Evolutionary conservation across 2,113 vertebrate genomes (phyloP).

Genomic region (Odontesthes bonariensis): DNA sequence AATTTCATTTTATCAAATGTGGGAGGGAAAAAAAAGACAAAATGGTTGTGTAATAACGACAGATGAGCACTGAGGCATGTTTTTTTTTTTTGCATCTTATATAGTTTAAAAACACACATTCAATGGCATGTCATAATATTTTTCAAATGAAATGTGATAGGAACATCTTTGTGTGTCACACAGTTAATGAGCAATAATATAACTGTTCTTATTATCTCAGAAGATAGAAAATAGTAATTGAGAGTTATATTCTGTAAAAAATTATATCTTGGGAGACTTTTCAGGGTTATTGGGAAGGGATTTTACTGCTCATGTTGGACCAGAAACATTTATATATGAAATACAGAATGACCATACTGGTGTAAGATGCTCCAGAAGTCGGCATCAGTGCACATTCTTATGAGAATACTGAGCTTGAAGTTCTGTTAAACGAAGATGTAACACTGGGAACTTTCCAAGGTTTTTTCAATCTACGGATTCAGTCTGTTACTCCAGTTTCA

Average conservation of each 20-base stretch:
- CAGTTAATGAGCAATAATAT: slow-evolving; percentile 73
- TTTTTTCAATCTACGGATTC: slow-evolving; percentile 69
- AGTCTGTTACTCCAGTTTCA: slow-evolving; percentile 59
- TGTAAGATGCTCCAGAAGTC: slow-evolving; percentile 28
- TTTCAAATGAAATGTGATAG: slow-evolving; percentile 59
- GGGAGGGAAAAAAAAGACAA: slow-evolving; percentile 27
- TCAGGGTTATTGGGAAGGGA: slow-evolving; percentile 44
- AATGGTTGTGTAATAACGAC: neutral
- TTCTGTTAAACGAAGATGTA: slow-evolving; percentile 33
- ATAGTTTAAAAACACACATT: slow-evolving; percentile 72
- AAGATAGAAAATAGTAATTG: slow-evolving; percentile 83
- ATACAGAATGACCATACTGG: slow-evolving; percentile 50
- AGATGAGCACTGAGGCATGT: slow-evolving; percentile 53
- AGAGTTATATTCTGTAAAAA: slow-evolving; percentile 80
- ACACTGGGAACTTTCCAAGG: slow-evolving; percentile 46
- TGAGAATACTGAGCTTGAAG: slow-evolving; percentile 28
- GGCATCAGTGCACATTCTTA: slow-evolving; percentile 38
- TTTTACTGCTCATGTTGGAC: slow-evolving; percentile 44
- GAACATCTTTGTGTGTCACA: slow-evolving; percentile 58
- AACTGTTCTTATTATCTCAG: slow-evolving; percentile 74
- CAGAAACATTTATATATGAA: slow-evolving; percentile 52
- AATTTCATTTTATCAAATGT: slow-evolving; percentile 33
- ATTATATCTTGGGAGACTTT: slow-evolving; percentile 72
- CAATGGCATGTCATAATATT: slow-evolving; percentile 64
- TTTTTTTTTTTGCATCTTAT: slow-evolving; percentile 50